Conservation (phyloP, 2,888 invertebrate species). For the Latrodectus hesperus region DNA sequence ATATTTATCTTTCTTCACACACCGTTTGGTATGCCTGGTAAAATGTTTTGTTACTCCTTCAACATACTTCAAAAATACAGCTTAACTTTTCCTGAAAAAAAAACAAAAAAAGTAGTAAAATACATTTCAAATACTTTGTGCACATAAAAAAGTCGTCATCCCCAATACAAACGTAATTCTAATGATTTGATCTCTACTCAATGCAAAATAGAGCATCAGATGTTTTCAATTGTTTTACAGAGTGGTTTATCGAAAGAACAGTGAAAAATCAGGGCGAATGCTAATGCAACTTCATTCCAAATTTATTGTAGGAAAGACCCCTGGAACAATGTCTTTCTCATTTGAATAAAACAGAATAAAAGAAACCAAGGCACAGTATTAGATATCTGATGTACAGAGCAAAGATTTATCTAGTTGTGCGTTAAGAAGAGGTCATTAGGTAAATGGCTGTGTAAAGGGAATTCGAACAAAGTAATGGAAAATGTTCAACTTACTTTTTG, state of each 20-base stretch:
- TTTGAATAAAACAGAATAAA: conserved; percentile 43
- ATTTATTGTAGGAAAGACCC: conserved; percentile 42
- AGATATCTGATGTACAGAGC: conserved; percentile 36
- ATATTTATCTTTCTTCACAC: no score
- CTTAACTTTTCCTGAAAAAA: no score
- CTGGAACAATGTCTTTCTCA: conserved; percentile 47
- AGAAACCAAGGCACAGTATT: conserved; percentile 17
- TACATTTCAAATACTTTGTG: no score
- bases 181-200: no score
- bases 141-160: no score
- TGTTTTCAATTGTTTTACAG: no score
- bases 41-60: no score
- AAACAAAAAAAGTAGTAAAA: no score
- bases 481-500: neutral
- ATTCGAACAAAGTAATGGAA: conserved; percentile 46
- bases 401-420: conserved; percentile 54
- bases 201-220: no score
- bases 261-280: neutral
- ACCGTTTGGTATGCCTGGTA: no score
- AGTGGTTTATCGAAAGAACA: neutral
- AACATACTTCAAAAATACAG: no score
- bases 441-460: conserved; percentile 42
- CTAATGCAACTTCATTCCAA: neutral
- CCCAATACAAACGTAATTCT: no score
- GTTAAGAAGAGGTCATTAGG: conserved; percentile 51